Conservation (phyloP, 1,140 invertebrate species). For the Gerris buenoi region DNA sequence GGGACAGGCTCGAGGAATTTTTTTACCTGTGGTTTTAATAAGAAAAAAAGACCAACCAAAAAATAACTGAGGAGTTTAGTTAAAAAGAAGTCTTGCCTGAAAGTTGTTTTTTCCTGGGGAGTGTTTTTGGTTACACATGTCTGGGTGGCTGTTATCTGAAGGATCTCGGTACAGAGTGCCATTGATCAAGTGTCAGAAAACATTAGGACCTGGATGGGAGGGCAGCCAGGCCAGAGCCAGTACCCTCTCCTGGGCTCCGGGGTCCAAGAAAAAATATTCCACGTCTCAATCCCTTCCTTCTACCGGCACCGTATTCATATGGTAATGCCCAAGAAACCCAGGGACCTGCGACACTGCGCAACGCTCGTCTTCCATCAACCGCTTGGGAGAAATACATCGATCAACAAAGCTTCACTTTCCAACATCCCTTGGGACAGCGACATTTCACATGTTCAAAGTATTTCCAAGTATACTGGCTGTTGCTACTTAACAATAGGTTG, state of each 20-base stretch:
- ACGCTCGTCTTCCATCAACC: too few relatives aligned
- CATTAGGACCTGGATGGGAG: not conserved
- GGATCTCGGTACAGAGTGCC: not conserved
- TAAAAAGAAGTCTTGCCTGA: too few relatives aligned
- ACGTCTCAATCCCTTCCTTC: not conserved
- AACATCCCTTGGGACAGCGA: too few relatives aligned
- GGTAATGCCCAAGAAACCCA: too few relatives aligned
- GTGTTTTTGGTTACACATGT: not conserved
- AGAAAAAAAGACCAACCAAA: too few relatives aligned
- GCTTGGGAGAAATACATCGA: too few relatives aligned
- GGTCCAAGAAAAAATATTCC: not conserved
- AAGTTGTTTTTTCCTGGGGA: not conserved
- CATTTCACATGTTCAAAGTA: too few relatives aligned
- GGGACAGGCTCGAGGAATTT: not conserved
- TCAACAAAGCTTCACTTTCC: too few relatives aligned
- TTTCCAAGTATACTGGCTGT: too few relatives aligned
- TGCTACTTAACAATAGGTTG: too few relatives aligned
- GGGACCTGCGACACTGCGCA: too few relatives aligned
- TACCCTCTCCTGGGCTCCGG: not conserved
- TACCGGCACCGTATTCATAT: not conserved
- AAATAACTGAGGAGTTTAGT: too few relatives aligned
- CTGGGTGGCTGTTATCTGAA: not conserved
- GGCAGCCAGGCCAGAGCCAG: not conserved
- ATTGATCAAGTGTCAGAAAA: not conserved
- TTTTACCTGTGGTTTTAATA: not conserved